These are phyloP conservation scores for Xanthorhoe spadicearia DNA, from an alignment of 2,888 invertebrate species.

Conservation along the genomic window DNA sequence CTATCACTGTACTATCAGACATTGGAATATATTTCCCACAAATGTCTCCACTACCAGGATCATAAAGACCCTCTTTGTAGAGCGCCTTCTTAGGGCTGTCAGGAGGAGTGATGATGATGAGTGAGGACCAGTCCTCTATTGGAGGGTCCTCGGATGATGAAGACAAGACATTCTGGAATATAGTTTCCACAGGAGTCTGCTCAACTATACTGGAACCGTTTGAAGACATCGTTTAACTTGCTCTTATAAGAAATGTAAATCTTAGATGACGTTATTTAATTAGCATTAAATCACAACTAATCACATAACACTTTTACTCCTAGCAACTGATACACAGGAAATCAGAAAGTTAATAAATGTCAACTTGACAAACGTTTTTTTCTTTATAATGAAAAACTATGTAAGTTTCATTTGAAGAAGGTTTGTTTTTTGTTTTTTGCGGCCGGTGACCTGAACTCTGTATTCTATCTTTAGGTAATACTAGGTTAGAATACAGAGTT, in stretches of 20 bases:
- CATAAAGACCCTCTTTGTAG: conserved; percentile 51
- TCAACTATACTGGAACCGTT: conserved; percentile 7
- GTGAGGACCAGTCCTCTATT: conserved; percentile 52
- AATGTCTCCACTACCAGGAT: conserved; percentile 60
- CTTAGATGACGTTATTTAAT: not conserved
- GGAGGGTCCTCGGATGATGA: conserved; percentile 53
- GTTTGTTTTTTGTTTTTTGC: too few relatives aligned
- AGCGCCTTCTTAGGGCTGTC: conserved; percentile 48
- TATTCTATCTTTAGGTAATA: too few relatives aligned
- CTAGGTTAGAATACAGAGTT: too few relatives aligned
- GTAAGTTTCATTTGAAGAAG: too few relatives aligned
- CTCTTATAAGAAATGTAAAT: conserved; percentile 13
- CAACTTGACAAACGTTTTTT: too few relatives aligned
- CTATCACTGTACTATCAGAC: conserved; percentile 56
- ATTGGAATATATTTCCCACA: conserved; percentile 58
- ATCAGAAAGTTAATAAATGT: too few relatives aligned
- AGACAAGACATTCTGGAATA: conserved; percentile 27
- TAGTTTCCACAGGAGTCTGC: conserved; percentile 3
- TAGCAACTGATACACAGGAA: too few relatives aligned
- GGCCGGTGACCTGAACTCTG: too few relatives aligned
- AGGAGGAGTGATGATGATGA: conserved; percentile 31
- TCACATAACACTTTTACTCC: too few relatives aligned
- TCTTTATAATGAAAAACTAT: too few relatives aligned
- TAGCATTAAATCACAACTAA: too few relatives aligned
- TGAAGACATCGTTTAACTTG: conserved; percentile 26